Base-by-base conservation (phyloP, 2,113 vertebrate species). In the Sarotherodon lohbergeri region DNA sequence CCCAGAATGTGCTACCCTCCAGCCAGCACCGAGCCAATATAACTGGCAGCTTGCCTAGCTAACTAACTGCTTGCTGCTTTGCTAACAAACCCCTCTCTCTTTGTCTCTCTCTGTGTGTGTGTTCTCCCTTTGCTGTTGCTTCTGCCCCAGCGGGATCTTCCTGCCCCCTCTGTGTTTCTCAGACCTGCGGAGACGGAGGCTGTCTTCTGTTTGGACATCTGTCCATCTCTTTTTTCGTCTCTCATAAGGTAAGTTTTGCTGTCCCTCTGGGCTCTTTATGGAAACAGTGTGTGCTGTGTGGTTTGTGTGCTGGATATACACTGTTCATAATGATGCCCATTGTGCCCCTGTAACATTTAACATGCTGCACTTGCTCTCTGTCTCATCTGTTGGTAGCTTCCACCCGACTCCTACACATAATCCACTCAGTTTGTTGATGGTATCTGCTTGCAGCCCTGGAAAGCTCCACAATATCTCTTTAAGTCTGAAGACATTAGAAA, bases 1-100 rank as follows among this genome's bases (percentile, higher is more conserved):
- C 83, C 91, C 88, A 92, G 95, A 96, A 97, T 96, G 92, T 95
- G 89, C 81, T 96, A 96, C 93, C 93, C 93, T 88, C 6, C 55
- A 36, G 27, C 61, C 86, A 52, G 41, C 91, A 16, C 14, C 6
- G 9, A 61, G 89, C 84, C 54, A 14, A 41, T 94, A 95, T 92
- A 96, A 93, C 90, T 55, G 90, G 86, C 79, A 14, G 80, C 85
- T 32, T 4, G 34, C n/a, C 16, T 57, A 3, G 84, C 6, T 3
- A 90, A 87, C 66, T 82, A 88, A 59, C 88, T 63, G 82, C 76
- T 39, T 50, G 73, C 86, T 66, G 79, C 84, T 55, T n/a, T 14
- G 27, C 87, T 93, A 91, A 95, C 93, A 82, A 90, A 56, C 83
- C 55, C 34, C 34, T 90, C 86, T 91, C 80, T 91, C 82, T 89